A percentile compares a stretch with the other conserved stretches of the same genome.
Conservation (phyloP, 2,797 vertebrate genomes). For the Lerista edwardsae region DNA sequence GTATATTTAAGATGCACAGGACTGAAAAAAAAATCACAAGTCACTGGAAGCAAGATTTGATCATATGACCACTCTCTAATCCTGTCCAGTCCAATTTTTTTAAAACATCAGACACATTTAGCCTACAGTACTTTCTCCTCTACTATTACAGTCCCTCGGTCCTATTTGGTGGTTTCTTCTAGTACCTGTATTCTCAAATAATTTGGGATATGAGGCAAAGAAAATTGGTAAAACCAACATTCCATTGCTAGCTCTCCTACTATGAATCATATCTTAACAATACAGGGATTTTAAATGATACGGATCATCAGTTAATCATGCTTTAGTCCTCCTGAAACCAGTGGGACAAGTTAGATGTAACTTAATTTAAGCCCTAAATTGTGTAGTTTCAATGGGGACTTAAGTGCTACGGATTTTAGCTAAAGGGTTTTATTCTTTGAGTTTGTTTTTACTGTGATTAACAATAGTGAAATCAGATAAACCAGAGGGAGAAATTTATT, state of each 20-base stretch:
- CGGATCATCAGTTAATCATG: not conserved
- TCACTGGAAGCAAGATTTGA: too few species aligned
- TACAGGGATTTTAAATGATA: not conserved
- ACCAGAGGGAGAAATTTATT: not conserved
- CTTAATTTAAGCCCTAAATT: too few species aligned
- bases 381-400: too few species aligned
- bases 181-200: too few species aligned
- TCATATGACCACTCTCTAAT: too few species aligned
- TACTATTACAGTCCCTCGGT: too few species aligned
- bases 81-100: too few species aligned
- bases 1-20: too few species aligned
- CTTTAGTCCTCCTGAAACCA: not conserved
- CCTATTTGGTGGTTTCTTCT: too few species aligned
- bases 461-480: not conserved
- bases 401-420: not conserved
- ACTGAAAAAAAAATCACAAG: too few species aligned
- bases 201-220: not conserved
- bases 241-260: not conserved
- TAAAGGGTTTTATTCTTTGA: not conserved
- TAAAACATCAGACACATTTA: too few species aligned
- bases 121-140: too few species aligned
- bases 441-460: not conserved
- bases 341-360: not conserved
- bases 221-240: not conserved
- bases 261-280: not conserved